Base-by-base conservation (phyloP, 2,888 invertebrate genomes). In the Stenodera caucasica region DNA sequence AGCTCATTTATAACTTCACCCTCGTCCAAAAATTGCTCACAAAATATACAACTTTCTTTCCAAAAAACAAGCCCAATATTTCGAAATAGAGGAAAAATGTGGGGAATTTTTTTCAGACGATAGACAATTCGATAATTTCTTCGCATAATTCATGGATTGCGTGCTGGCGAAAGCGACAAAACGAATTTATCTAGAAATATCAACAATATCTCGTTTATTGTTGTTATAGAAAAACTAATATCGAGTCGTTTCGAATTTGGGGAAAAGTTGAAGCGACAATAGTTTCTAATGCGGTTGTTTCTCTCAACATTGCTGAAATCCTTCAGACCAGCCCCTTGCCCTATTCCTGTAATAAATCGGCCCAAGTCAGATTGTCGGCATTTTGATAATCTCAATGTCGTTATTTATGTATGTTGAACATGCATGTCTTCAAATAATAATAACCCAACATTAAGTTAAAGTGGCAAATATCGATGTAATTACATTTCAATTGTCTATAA, bases 1-100 rank as follows among this genome's bases (percentile, higher is more conserved):
- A 62, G 58, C 62, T 62, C 62, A 56, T 62, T 62, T 62, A 62
- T 62, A 62, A 62, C 61, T 58, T 45, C 61, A 55, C 61, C 58
- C 57, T 57, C 55, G 23, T 33, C 57, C 57, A 40, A 61, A 61
- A 45, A 21, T 54, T 37, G 23, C 45, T 9, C 51, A 49, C 32
- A 30, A 50, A 55, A 21, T 29, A 55, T 18, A 21, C 21, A 12
- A 21, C 18, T 29, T 29, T 29, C 7, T 6, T 29, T 29, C 29
- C 7, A 29, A 6, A 29, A 29, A 29, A 29, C 7, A 29, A 29
- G 5, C 7, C 30, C 30, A 2, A 30, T 30, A 30, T 30, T 30
- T 9, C 9, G 9, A 30, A 30, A 2, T 12, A 32, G 8, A 32
- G 12, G 12, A 5, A 30, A 1, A 32, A n/a, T n/a, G n/a, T n/a